A percentile compares a stretch with the other conserved stretches of the same genome.
phyloP scores from a whole-genome alignment of 2,888 invertebrate genomes.

The Ypsolopha scabrella region DNA sequence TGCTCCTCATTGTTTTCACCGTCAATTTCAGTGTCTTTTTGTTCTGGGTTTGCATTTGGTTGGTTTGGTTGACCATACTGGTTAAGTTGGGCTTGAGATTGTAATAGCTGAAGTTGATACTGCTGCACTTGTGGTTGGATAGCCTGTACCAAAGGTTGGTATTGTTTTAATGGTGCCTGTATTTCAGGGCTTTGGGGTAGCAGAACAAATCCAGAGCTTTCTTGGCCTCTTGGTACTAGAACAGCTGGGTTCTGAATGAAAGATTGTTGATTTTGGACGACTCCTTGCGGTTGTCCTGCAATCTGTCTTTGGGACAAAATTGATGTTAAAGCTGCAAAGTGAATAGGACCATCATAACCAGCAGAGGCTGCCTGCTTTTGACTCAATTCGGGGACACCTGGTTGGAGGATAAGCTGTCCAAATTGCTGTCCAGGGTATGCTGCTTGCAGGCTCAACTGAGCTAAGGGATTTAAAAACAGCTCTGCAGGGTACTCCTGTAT shows the following conservation, averaged over 20 bases:
- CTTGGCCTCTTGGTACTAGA: conserved; percentile 3
- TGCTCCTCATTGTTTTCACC: conserved; percentile 7
- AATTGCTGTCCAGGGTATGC: conserved; percentile 31
- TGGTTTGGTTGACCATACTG: conserved; percentile 17
- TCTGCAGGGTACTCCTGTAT: conserved; percentile 54
- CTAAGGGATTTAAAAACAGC: conserved; percentile 42
- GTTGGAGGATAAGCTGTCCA: conserved; percentile 32
- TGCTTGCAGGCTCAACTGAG: conserved; percentile 25
- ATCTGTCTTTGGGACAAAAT: conserved; percentile 42
- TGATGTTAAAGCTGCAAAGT: conserved; percentile 49
- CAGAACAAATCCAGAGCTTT: background rate
- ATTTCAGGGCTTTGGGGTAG: conserved; percentile 20
- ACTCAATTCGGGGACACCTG: conserved; percentile 20
- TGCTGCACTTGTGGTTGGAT: conserved; percentile 12
- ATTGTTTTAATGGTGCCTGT: conserved; percentile 7
- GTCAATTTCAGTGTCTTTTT: conserved; percentile 6
- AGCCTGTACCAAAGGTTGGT: background rate
- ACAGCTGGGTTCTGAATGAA: conserved; percentile 9
- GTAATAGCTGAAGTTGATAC: conserved; percentile 27
- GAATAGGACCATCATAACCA: conserved; percentile 44
- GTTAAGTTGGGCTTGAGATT: conserved; percentile 19
- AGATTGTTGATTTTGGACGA: conserved; percentile 9
- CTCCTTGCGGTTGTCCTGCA: background rate
- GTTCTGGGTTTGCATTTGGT: conserved; percentile 8
- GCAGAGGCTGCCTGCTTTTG: conserved; percentile 28